phyloP scores from a whole-genome alignment of 1,140 invertebrate genomes.

The Heliothis virescens region DNA sequence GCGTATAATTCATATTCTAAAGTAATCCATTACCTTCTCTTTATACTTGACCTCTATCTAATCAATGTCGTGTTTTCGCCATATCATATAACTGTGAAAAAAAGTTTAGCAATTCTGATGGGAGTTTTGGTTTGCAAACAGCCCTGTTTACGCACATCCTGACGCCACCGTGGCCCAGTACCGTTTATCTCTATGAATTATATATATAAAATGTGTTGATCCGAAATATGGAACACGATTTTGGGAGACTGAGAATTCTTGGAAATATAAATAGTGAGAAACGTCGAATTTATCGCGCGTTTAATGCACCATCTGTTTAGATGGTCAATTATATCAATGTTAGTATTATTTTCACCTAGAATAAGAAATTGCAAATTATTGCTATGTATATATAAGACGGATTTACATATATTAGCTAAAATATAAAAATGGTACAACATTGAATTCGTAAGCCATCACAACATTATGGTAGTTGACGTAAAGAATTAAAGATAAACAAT shows the following conservation, averaged over 20 bases:
- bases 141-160: conserved; percentile 34
- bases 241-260: neutral
- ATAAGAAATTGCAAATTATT: too few species aligned
- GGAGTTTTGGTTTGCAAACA: conserved; percentile 38
- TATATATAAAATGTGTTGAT: conserved; percentile 8
- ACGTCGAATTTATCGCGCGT: neutral
- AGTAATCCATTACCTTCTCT: conserved; percentile 14
- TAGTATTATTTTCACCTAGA: conserved; percentile 16
- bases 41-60: conserved; percentile 13
- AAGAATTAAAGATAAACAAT: too few species aligned
- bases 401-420: too few species aligned
- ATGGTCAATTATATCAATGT: neutral
- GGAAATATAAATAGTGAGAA: neutral
- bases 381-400: too few species aligned
- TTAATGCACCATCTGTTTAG: conserved; percentile 6
- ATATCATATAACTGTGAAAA: conserved; percentile 23
- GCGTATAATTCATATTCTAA: neutral
- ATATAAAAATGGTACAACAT: too few species aligned
- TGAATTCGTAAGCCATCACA: neutral
- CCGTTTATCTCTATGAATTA: conserved; percentile 34
- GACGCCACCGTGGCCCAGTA: conserved; percentile 8
- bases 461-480: neutral
- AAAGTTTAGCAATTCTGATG: conserved; percentile 38
- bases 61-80: conserved; percentile 31
- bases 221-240: neutral